These are phyloP conservation scores for Phortica variegata DNA, from an alignment of 1,140 invertebrate species.

Conservation along the genomic window DNA sequence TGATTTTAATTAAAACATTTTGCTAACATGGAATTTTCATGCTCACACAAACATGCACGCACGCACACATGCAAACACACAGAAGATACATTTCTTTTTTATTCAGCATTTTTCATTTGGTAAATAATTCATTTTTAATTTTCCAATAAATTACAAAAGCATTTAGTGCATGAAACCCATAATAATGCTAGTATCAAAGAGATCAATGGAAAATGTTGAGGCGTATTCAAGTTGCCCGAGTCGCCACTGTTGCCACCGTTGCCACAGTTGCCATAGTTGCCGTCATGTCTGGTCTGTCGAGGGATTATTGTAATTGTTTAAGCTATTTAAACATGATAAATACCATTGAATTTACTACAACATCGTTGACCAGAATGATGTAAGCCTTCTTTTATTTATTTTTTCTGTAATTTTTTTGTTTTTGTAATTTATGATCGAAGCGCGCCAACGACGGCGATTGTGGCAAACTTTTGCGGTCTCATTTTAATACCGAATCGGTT, in stretches of 20 bases:
- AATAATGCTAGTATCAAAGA: not conserved
- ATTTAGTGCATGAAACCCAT: constrained; percentile 16
- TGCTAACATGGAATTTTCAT: too few relatives aligned
- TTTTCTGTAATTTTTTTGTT: too few relatives aligned
- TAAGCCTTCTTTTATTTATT: too few relatives aligned
- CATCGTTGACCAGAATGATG: too few relatives aligned
- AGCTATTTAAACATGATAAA: constrained; percentile 34
- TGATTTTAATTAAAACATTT: constrained; percentile 52
- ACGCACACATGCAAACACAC: too few relatives aligned
- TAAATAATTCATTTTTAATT: constrained; percentile 51
- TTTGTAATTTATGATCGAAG: too few relatives aligned
- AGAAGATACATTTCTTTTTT: constrained; percentile 12
- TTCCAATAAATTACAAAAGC: constrained; percentile 46
- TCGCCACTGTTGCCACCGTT: not conserved
- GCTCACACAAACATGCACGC: too few relatives aligned
- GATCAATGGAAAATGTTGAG: not conserved
- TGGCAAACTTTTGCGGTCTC: too few relatives aligned
- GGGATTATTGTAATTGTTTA: constrained; percentile 39
- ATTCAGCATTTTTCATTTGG: constrained; percentile 25
- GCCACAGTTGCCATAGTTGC: not conserved
- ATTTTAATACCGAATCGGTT: too few relatives aligned
- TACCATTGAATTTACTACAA: too few relatives aligned
- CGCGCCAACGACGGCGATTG: too few relatives aligned
- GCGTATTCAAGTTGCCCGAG: not conserved
- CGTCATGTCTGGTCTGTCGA: constrained; percentile 13